These are phyloP conservation scores for Heptranchias perlo DNA, from an alignment of 2,113 vertebrate genomes.

Conservation along the genomic window DNA sequence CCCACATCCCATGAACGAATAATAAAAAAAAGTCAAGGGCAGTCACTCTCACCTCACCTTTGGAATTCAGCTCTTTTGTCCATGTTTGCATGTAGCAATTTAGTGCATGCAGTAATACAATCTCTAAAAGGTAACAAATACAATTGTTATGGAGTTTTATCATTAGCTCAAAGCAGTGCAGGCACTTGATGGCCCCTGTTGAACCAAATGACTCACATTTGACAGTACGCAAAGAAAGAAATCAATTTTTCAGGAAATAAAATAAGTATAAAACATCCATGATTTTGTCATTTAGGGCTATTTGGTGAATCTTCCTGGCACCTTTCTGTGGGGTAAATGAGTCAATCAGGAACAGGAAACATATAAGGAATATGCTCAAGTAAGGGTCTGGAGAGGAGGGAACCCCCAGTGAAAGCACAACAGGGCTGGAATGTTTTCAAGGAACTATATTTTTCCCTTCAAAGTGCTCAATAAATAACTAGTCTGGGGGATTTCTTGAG, in stretches of 20 bases:
- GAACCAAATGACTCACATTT: background rate
- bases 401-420: background rate
- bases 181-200: background rate
- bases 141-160: background rate
- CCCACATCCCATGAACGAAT: no score
- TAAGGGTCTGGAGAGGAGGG: background rate
- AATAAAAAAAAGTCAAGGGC: no score
- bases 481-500: background rate
- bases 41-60: no score
- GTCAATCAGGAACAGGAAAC: background rate
- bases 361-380: no score
- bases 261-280: background rate
- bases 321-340: background rate
- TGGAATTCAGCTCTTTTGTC: no score
- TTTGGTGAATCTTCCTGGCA: background rate
- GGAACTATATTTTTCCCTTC: background rate
- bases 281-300: background rate
- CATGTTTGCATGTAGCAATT: background rate
- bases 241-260: background rate
- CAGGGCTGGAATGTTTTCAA: background rate
- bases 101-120: background rate
- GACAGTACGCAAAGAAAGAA: background rate
- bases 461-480: background rate
- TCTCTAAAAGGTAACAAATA: background rate
- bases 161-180: background rate